phyloP scores from a whole-genome alignment of 92 coral and sea anemone genomes.

The Paramuricea clavata region DNA sequence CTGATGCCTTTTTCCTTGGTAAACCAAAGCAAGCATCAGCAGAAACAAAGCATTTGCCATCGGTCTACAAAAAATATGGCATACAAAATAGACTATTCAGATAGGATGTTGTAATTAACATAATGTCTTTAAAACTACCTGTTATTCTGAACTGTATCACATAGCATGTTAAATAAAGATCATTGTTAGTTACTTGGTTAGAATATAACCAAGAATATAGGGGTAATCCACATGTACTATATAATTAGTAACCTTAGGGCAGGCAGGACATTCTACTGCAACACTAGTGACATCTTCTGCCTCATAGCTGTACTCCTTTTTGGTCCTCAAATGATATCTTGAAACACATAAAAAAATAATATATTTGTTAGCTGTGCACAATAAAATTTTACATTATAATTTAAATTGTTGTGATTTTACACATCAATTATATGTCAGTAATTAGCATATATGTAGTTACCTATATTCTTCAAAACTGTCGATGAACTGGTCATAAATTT shows the following conservation, averaged over 20 bases:
- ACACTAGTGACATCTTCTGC: not conserved
- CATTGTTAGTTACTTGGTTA: no score
- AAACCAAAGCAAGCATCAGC: constrained; percentile 39
- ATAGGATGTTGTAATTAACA: not conserved
- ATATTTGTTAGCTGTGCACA: not conserved
- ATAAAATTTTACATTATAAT: not conserved
- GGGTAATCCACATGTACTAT: no score
- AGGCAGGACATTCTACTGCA: constrained; percentile 33
- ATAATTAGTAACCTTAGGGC: constrained; percentile 25
- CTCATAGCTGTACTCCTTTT: not conserved
- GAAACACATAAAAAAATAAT: not conserved
- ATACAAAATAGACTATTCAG: not conserved
- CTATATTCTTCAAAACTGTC: constrained; percentile 76
- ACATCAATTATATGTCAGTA: not conserved
- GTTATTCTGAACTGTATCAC: no score
- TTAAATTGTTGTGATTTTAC: not conserved
- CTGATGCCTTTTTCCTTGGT: constrained; percentile 41
- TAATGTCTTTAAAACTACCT: no score
- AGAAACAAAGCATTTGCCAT: constrained; percentile 28
- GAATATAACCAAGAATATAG: no score
- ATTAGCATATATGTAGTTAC: constrained; percentile 15
- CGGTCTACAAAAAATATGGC: not conserved
- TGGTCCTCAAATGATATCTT: constrained; percentile 2
- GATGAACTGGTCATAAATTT: constrained; percentile 65
- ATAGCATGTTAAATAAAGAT: not conserved